Evolutionary conservation across 2,888 invertebrate genomes (phyloP).

Genomic region (Andrena fulva): DNA sequence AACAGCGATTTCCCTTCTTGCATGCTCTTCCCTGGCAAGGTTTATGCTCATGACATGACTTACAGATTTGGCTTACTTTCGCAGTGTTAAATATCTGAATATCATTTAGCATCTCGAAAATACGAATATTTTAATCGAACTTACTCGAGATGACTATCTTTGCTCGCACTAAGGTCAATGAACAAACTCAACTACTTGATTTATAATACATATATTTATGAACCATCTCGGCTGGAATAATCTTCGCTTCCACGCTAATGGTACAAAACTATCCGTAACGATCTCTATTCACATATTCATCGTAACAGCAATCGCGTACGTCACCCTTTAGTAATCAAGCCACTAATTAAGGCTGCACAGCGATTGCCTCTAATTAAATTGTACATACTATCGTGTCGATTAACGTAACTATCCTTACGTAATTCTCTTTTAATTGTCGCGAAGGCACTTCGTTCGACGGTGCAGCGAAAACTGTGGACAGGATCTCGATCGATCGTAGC

Average conservation of each 20-base stretch:
- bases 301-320: conserved; percentile 22
- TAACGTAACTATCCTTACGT: conserved; percentile 39
- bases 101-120: background rate
- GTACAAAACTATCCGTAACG: conserved; percentile 61
- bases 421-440: conserved; percentile 53
- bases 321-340: background rate
- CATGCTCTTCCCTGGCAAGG: conserved; percentile 83
- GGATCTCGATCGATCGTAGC: background rate
- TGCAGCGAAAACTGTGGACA: background rate
- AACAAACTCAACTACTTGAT: background rate
- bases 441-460: conserved; percentile 39
- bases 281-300: conserved; percentile 67
- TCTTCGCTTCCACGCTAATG: conserved; percentile 45
- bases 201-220: conserved; percentile 62
- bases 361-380: conserved; percentile 51
- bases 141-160: no score
- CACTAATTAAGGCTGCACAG: conserved; percentile 12
- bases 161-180: background rate
- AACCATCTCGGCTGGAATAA: conserved; percentile 44
- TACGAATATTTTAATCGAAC: no score
- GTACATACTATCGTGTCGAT: conserved; percentile 47
- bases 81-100: background rate
- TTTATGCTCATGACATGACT: conserved; percentile 84
- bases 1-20: conserved; percentile 82
- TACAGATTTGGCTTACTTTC: conserved; percentile 83